Evolutionary conservation across 1,140 invertebrate species (phyloP), one percentile per base, ranked within the genome.

Genomic region (Aphelenchoides avenae): DNA sequence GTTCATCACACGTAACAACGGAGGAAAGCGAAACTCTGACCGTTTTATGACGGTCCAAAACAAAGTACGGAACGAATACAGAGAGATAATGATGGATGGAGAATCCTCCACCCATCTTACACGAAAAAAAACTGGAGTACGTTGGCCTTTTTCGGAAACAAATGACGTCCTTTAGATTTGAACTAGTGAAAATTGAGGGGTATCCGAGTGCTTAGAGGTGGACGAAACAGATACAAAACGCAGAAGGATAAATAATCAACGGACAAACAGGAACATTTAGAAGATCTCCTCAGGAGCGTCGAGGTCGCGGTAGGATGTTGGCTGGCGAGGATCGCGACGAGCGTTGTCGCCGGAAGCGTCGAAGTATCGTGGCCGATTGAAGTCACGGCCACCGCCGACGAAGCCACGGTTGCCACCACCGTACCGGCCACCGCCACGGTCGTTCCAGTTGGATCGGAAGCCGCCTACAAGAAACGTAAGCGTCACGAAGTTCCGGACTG

Each of bases 291-390:
- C 81, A 75, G 85, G 85, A 70, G 86, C 85, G 81, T 88, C 87
- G 80, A 89, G 82, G 82, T 89, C 87, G 81, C 85, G 84, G 83
- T 89, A 89, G 77, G 83, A 85, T 80, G 88, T 82, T 71, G 88
- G 81, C 77, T 84, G 82, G 76, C 87, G 83, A 61, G 80, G 80
- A 68, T 83, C 83, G 34, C 70, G 63, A 40, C 78, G 64, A 15
- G 40, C 76, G 65, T 18, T 26, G 18, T 41, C 66, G 5, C 11
- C 13, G 33, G 56, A 52, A 15, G 40, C 36, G 15, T 15, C n/a
- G n/a, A 29, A 39, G 3, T 47, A 29, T 34, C 57, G n/a, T 18
- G 27, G 13, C n/a, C 18, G n/a, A 5, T 58, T 47, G 39, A 18
- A 30, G 20, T 46, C 34, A 13, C 26, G 33, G 7, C 49, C 40